phyloP scores from a whole-genome alignment of 2,888 invertebrate species.

The Melolontha melolontha region DNA sequence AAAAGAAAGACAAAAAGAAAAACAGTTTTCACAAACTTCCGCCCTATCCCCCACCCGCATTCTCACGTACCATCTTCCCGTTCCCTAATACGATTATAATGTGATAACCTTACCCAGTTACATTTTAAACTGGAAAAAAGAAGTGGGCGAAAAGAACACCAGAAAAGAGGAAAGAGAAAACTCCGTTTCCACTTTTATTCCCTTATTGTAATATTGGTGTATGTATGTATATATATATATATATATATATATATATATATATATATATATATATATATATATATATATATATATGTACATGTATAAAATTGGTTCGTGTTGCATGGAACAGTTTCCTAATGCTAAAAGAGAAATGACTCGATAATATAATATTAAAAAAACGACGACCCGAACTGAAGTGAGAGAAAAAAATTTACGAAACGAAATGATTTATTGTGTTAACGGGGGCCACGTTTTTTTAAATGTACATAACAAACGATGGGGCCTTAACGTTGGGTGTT shows the following conservation, averaged over 20 bases:
- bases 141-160: not conserved
- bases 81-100: conserved; percentile 2
- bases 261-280: no score
- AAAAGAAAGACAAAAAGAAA: no score
- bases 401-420: not conserved
- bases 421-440: conserved; percentile 13
- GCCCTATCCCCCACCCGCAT: no score
- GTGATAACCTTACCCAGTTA: not conserved
- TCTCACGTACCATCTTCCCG: not conserved
- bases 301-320: no score
- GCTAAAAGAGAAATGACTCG: no score
- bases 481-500: no score
- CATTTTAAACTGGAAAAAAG: not conserved
- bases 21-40: no score
- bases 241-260: no score
- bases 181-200: not conserved
- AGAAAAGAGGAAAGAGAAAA: not conserved
- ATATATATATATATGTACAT: no score
- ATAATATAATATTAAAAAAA: not conserved
- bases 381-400: not conserved
- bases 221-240: no score
- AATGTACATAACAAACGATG: conserved; percentile 1
- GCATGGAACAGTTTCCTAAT: no score
- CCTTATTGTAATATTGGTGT: no score
- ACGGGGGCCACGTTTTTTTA: not conserved